Evolutionary conservation across 1,140 invertebrate genomes (phyloP).

Genomic region (Lasaia peninsularis): DNA sequence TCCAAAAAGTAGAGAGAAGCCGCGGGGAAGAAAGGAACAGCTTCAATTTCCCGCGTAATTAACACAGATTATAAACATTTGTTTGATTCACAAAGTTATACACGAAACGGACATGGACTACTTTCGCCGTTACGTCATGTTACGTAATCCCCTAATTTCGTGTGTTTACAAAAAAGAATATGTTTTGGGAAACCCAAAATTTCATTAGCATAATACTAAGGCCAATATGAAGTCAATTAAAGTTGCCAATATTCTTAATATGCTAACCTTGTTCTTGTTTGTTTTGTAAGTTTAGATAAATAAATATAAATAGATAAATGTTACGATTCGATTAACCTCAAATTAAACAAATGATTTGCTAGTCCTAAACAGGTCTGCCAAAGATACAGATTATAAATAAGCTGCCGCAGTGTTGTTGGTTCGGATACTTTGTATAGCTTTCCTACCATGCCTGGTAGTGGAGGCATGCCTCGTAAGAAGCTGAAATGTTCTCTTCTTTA

Average conservation of each 20-base stretch:
- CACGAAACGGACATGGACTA: constrained; percentile 44
- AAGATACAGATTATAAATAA: too few relatives aligned
- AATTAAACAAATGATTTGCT: too few relatives aligned
- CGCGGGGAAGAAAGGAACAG: neutral
- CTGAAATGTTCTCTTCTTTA: too few relatives aligned
- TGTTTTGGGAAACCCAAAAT: neutral
- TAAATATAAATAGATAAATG: too few relatives aligned
- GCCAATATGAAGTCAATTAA: neutral
- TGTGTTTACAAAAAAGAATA: neutral
- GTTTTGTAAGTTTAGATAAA: neutral
- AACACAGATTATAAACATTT: neutral
- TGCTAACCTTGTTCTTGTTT: neutral
- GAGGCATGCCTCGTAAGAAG: too few relatives aligned
- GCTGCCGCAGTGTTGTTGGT: too few relatives aligned
- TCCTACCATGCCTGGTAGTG: too few relatives aligned
- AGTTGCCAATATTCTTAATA: neutral
- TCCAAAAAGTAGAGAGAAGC: neutral
- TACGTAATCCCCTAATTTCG: constrained; percentile 27
- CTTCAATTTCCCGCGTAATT: constrained; percentile 16
- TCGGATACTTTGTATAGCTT: too few relatives aligned
- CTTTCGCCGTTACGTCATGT: constrained; percentile 51
- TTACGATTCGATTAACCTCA: too few relatives aligned
- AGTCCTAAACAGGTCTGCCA: too few relatives aligned
- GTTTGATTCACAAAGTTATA: constrained; percentile 4
- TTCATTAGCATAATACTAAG: neutral